phyloP scores from a whole-genome alignment of 2,888 invertebrate species.

The Papilio protenor region DNA sequence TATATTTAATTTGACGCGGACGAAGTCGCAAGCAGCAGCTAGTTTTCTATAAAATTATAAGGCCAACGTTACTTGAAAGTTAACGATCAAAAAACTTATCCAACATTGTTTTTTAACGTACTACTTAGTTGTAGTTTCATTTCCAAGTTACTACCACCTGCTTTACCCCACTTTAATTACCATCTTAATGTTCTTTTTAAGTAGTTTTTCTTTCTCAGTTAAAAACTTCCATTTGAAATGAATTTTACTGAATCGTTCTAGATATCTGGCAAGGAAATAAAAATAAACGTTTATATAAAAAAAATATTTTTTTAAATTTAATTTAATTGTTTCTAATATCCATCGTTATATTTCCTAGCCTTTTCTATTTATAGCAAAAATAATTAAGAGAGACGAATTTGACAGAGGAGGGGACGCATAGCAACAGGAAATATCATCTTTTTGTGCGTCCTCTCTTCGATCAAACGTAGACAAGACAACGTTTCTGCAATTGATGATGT shows the following conservation, averaged over 20 bases:
- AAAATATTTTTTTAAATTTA: background rate
- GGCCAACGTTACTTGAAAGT: background rate
- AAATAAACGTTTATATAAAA: background rate
- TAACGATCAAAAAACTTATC: conserved; percentile 24
- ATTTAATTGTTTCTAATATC: background rate
- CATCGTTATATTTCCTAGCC: background rate
- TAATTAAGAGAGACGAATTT: too few relatives aligned
- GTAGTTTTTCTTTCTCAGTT: conserved; percentile 11
- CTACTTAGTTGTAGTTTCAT: conserved; percentile 4
- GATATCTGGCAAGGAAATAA: conserved; percentile 10
- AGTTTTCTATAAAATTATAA: background rate
- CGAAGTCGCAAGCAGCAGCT: background rate
- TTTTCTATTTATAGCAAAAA: background rate
- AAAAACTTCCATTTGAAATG: conserved; percentile 26
- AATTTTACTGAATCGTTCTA: conserved; percentile 19
- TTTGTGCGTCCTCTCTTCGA: too few relatives aligned
- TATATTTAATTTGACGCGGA: too few relatives aligned
- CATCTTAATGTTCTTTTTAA: conserved; percentile 36
- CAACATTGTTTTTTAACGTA: conserved; percentile 24
- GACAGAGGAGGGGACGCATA: too few relatives aligned
- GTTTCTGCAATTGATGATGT: too few relatives aligned
- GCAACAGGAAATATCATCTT: too few relatives aligned
- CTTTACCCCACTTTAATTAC: conserved; percentile 30
- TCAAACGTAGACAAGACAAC: too few relatives aligned
- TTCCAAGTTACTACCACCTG: conserved; percentile 32